A percentile compares a stretch with the other conserved stretches of the same genome.
These are phyloP conservation scores for Agrotis clavis DNA, from an alignment of 2,888 invertebrate species.

Conservation along the genomic window DNA sequence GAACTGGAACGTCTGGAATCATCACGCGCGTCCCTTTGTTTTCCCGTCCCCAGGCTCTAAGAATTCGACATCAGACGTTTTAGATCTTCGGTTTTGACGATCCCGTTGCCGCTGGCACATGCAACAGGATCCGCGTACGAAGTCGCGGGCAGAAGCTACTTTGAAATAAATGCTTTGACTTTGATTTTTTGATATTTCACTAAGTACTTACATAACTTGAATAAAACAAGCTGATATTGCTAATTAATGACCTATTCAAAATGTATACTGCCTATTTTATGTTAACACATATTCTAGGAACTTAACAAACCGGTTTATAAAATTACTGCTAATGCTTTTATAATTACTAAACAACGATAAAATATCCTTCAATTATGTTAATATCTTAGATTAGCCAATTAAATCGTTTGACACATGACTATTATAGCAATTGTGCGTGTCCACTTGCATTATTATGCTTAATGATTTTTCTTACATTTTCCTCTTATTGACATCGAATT, in stretches of 20 bases:
- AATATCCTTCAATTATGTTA: constrained; percentile 31
- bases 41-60: too few relatives aligned
- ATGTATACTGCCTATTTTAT: neutral
- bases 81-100: too few relatives aligned
- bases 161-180: too few relatives aligned
- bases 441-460: constrained; percentile 13
- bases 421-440: constrained; percentile 27
- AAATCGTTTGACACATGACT: constrained; percentile 27
- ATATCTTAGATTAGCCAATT: constrained; percentile 34
- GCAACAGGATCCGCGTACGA: too few relatives aligned
- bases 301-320: constrained; percentile 18
- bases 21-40: too few relatives aligned
- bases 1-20: too few relatives aligned
- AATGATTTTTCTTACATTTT: constrained; percentile 32
- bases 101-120: too few relatives aligned
- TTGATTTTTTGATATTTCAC: too few relatives aligned
- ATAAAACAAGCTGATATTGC: neutral
- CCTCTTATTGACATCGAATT: constrained; percentile 25
- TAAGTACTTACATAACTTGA: neutral
- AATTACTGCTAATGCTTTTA: constrained; percentile 19
- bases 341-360: constrained; percentile 18
- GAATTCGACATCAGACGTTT: too few relatives aligned
- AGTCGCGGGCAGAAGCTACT: too few relatives aligned
- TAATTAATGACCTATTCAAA: neutral
- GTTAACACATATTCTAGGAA: neutral